Evolutionary conservation across 1,140 invertebrate species (phyloP), one percentile per base, ranked within the genome.

Genomic region (Brachionus angularis): DNA sequence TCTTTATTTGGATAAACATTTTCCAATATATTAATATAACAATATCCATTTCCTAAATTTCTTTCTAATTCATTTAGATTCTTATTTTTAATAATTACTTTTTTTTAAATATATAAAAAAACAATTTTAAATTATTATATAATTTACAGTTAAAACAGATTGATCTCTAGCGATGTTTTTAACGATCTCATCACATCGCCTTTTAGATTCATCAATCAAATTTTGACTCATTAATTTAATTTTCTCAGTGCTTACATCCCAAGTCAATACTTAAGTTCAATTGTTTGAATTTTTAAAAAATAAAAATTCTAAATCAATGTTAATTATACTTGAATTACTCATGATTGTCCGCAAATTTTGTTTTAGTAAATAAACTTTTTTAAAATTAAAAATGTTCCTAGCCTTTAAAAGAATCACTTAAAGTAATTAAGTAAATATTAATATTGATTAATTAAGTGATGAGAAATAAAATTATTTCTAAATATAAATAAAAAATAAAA

Each of bases 1-100:
- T 75, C 75, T 74, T 84, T 84, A 72, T 82, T 78, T 23, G 81
- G 73, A 53, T 76, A 78, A 0, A 83, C 82, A 76, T 83, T 79
- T 73, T 84, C 81, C 23, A 80, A 75, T 71, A 83, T 82, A 23
- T 44, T 55, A 21, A 72, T 34, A 23, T 47, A 46, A 47, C 52
- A 55, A 10, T 34, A 18, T 12, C 52, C 49, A 61, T 52, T 72
- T 25, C 25, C 29, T 33, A 72, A 61, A 55, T 58, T 55, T 46
- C 34, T 44, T 23, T 72, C 70, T n/a, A 72, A 61, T 33, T 72
- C 49, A 23, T 52, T 55, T 34, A 72, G 33, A 12, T 18, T 25
- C 70, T 72, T 47, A 12, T 42, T 42, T 16, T 10, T 10, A 10
- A 16, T 42, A 10, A 42, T 16, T 42, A 16, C 39, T 42, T 16